phyloP scores from a whole-genome alignment of 1,140 invertebrate genomes.

The Capitella teleta region DNA sequence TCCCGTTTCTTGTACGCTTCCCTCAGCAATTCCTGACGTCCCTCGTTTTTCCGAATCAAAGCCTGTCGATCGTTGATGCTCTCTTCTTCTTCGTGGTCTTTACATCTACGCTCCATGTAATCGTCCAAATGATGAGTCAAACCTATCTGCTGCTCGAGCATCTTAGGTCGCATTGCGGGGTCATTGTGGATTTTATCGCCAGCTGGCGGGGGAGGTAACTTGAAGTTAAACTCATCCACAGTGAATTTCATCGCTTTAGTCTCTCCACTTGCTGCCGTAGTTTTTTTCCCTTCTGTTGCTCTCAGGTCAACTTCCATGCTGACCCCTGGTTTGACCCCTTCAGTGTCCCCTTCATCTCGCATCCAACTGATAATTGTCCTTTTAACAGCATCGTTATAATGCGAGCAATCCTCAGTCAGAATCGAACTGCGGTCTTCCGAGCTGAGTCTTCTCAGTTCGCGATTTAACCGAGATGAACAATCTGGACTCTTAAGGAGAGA shows the following conservation, averaged over 20 bases:
- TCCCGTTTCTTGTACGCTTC: constrained; percentile 1
- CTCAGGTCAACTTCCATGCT: not conserved
- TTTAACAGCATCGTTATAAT: constrained; percentile 1
- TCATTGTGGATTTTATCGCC: not conserved
- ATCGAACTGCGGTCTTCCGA: not conserved
- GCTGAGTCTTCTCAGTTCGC: constrained; percentile 4
- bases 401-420: not conserved
- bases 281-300: not conserved
- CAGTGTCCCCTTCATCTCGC: not conserved
- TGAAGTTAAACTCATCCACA: too few relatives aligned
- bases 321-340: not conserved
- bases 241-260: not conserved
- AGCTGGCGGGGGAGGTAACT: not conserved
- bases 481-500: too few relatives aligned
- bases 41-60: not conserved
- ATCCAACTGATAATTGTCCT: not conserved
- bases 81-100: not conserved
- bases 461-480: too few relatives aligned
- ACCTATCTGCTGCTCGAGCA: not conserved
- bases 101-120: not conserved
- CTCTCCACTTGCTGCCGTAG: not conserved
- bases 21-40: not conserved
- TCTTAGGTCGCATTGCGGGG: not conserved
- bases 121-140: not conserved
- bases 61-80: not conserved